phyloP scores from a whole-genome alignment of 2,888 invertebrate species.

The Nephrocerus scutellatus region DNA sequence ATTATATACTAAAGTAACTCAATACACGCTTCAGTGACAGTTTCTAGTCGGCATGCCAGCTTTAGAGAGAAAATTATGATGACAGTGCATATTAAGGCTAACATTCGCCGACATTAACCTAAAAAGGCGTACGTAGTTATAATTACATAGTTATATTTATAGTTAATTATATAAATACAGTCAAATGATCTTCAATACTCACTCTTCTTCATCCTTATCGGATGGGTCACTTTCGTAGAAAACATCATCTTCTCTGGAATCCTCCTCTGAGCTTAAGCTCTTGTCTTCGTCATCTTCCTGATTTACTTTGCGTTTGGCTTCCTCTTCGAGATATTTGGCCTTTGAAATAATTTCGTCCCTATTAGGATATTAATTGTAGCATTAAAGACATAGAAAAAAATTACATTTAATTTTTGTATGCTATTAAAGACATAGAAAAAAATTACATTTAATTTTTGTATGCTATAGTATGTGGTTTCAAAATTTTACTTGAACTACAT shows the following conservation, averaged over 20 bases:
- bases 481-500: neutral
- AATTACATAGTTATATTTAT: no score
- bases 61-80: no score
- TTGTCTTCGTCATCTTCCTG: slow-evolving; percentile 56
- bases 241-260: slow-evolving; percentile 58
- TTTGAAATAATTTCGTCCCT: slow-evolving; percentile 50
- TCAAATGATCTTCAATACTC: slow-evolving; percentile 22
- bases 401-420: slow-evolving; percentile 32
- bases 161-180: no score
- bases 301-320: slow-evolving; percentile 49
- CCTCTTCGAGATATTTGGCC: slow-evolving; percentile 50
- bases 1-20: no score
- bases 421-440: slow-evolving; percentile 1
- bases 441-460: slow-evolving; percentile 22
- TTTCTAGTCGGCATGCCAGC: no score
- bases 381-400: slow-evolving; percentile 5
- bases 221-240: slow-evolving; percentile 68
- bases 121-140: no score
- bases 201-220: slow-evolving; percentile 59
- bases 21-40: no score
- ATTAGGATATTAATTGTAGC: slow-evolving; percentile 6
- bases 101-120: no score
- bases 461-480: neutral
- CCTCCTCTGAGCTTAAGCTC: slow-evolving; percentile 45
- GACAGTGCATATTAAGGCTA: no score